These are phyloP conservation scores for Acridotheres tristis DNA, from an alignment of 2,797 vertebrate species.

Conservation along the genomic window DNA sequence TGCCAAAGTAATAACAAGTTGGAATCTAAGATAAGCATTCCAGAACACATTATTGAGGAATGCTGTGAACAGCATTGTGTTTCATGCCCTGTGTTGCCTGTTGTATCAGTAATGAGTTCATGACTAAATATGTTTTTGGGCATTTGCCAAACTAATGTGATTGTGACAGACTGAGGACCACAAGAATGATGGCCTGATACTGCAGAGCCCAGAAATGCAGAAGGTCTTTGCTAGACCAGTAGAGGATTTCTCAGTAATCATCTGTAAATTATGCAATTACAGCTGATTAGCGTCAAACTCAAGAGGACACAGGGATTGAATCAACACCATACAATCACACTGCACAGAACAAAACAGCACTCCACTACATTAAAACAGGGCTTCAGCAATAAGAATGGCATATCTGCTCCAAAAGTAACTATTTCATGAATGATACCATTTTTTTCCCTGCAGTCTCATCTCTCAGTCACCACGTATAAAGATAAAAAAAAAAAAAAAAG, in stretches of 20 bases:
- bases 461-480: neutral
- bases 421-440: neutral
- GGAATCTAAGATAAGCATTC: slow-evolving; percentile 67
- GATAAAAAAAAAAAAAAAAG: neutral
- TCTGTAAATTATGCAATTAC: slow-evolving; percentile 56
- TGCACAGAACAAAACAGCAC: neutral
- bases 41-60: slow-evolving; percentile 66
- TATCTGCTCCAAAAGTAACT: neutral
- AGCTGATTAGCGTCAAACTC: slow-evolving; percentile 48
- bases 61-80: slow-evolving; percentile 56
- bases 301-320: neutral
- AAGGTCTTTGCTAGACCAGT: slow-evolving; percentile 7
- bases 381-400: neutral
- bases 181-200: slow-evolving; percentile 30
- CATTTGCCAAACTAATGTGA: slow-evolving; percentile 60
- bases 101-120: slow-evolving; percentile 72
- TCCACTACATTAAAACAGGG: neutral
- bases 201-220: slow-evolving; percentile 1
- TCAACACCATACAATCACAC: neutral
- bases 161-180: slow-evolving; percentile 50
- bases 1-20: slow-evolving; percentile 53
- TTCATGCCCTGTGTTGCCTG: slow-evolving; percentile 59
- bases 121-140: slow-evolving; percentile 63
- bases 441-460: neutral
- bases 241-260: slow-evolving; percentile 40